Evolutionary conservation across 2,797 vertebrate genomes (phyloP), one percentile per base, ranked within the genome.

Genomic region (Etheostoma nigrum): DNA sequence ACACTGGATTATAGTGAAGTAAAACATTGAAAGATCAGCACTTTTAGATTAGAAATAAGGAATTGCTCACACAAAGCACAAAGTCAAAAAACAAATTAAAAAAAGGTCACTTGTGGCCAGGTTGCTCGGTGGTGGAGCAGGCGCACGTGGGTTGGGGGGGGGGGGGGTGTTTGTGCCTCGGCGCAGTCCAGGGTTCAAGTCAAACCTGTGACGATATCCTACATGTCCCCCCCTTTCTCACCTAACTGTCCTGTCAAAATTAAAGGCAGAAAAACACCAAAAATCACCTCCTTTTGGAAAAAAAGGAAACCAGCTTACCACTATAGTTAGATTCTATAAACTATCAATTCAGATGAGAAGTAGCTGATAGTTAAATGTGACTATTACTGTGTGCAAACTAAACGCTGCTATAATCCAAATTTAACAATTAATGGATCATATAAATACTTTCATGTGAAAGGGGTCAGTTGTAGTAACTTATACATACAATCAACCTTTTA

Each of bases 21-120:
- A 53, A 84, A 80, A 71, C 14, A 9, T 62, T 1, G 12, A 40
- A 14, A 67, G 25, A 18, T 67, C 63, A 48, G 30, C 45, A 21
- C 14, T 55, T 54, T 66, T 52, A 53, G 53, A 58, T 58, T 58
- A 58, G 44, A 58, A 48, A 49, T 36, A 58, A 44, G 48, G 48
- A 67, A 55, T 55, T 67, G 52, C 14, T 47, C 42, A 48, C 44
- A 15, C 58, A 4, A 19, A 68, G 66, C 53, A 76, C 21, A 59
- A 47, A 49, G 30, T 52, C 51, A 72, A 4, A 44, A 21, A 58
- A 44, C 10, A 58, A 62, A 71, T 57, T 18, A 54, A 54, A 64
- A 68, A 70, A 69, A 30, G 30, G 30, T 30, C 5, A 30, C 30
- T 5, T 30, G 30, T 30, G 30, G 30, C 30, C 30, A 30, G 30